Evolutionary conservation across 2,113 vertebrate species (phyloP), one percentile per base, ranked within the genome.

Genomic region (Zootoca vivipara): DNA sequence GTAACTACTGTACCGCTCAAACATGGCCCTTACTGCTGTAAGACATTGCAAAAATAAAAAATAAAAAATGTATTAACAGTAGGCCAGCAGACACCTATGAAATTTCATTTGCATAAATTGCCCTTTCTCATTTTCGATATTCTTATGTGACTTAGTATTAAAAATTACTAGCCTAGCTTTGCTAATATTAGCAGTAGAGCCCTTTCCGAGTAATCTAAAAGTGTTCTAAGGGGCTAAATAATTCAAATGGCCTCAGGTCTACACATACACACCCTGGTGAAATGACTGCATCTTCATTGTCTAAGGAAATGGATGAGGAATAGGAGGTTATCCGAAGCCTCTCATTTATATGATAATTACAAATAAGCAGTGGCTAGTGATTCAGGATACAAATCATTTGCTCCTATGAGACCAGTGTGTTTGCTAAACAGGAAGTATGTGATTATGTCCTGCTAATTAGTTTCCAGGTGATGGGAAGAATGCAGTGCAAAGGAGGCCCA

Each of bases 271-370:
- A 30, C 18, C 35, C 92, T 95, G 22, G 85, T 90, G 83, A 89
- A 94, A 90, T 86, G 90, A 89, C 28, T 90, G 22, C 91, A 83
- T 93, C 92, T 94, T 92, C 83, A 85, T 90, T 92, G 87, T 87
- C 92, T 94, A 85, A 84, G 91, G 90, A 77, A 95, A 95, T 70
- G 64, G 94, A 67, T 87, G 84, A 90, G 1, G 1, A 92, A 95
- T 93, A 65, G 86, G 87, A 95, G 93, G 89, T 94, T 93, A 95
- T 94, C 87, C 89, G 83, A 94, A 95, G 91, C 87, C 93, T 85
- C 95, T 96, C 30, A 94, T 96, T 96, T 96, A 95, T 94, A 92
- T 96, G 94, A 95, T 96, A 97, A 96, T 91, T 96, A 89, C 92
- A 93, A 95, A 96, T 96, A 96, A 96, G 92, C 89, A 94, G 87